Evolutionary conservation across 2,797 vertebrate species (phyloP), one percentile per base, ranked within the genome.

Genomic region (Oreonectes daqikongensis): DNA sequence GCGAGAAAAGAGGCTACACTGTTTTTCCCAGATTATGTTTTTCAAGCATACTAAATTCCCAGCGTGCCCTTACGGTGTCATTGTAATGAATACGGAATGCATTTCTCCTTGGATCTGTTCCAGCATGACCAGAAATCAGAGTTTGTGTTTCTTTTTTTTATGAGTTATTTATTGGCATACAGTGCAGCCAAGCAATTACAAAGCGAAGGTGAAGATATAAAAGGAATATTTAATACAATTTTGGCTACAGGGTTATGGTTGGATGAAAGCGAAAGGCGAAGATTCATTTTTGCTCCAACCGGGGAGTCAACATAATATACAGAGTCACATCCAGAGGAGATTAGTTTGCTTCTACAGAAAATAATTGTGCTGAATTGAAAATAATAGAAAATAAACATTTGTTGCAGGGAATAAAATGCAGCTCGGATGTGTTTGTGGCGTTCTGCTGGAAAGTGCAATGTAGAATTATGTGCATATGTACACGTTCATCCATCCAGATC

Each of bases 221-320:
- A 77, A 65, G 20, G 79, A 81, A 77, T 81, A 74, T 79, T 76
- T 79, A 77, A 79, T 81, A 46, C 32, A 60, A 52, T 69, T 73
- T 80, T 40, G 69, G 55, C 72, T 77, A 42, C 1, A 17, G 69
- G 76, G 65, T 67, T 74, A 71, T 59, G 57, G 80, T 57, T 40
- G 18, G 59, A 83, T 75, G 79, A 75, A 73, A 69, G 48, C 17
- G 68, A 71, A 72, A 66, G 53, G 64, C 26, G 30, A 40, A 75
- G 46, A 68, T 81, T 81, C 55, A 77, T 72, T 79, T 42, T 60
- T 67, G 22, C 73, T 60, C 35, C 28, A 52, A 68, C 69, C 64
- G 68, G 60, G 35, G 46, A 81, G 55, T 81, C 77, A 42, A 46
- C 1, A 24, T 66, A 77, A 84, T 79, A 79, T 61, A 69, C 69